Evolutionary conservation across 2,888 invertebrate species (phyloP).

Genomic region (Drosophila leonis): DNA sequence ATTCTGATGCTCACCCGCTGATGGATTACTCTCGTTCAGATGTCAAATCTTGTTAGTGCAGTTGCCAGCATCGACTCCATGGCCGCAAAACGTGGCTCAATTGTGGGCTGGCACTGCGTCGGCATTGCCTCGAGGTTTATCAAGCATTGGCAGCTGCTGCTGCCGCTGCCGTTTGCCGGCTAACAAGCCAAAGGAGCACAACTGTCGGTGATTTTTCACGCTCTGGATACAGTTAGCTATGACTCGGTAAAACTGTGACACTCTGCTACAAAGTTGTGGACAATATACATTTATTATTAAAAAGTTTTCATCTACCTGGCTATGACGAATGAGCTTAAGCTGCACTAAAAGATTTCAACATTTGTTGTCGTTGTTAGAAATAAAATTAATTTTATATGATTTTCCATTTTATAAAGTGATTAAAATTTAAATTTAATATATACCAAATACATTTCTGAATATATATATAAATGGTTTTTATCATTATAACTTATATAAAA

Average conservation of each 20-base stretch:
- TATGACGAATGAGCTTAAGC: neutral
- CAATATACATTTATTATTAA: neutral
- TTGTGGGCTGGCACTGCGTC: constrained; percentile 39
- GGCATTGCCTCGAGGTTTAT: constrained; percentile 28
- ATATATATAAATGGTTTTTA: no score
- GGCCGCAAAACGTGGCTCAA: constrained; percentile 32
- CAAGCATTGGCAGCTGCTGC: constrained; percentile 62
- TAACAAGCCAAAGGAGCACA: constrained; percentile 59
- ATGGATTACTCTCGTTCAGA: constrained; percentile 78
- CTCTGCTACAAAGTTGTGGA: constrained; percentile 11
- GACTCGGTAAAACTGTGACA: constrained; percentile 22
- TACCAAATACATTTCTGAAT: no score
- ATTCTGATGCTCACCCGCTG: constrained; percentile 68
- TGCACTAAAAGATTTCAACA: neutral
- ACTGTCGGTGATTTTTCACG: constrained; percentile 72
- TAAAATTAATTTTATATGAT: neutral
- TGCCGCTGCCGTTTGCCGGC: constrained; percentile 36
- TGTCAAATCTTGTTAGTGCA: constrained; percentile 75
- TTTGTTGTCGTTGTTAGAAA: neutral
- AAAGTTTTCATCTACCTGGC: neutral
- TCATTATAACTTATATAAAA: no score
- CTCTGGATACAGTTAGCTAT: constrained; percentile 54
- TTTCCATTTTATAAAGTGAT: neutral
- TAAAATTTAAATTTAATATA: neutral
- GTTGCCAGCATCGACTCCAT: constrained; percentile 24